Percentiles rank a stretch among this genome's conserved stretches.
Conservation (phyloP, 2,888 invertebrate species). For the Lithosia quadra region DNA sequence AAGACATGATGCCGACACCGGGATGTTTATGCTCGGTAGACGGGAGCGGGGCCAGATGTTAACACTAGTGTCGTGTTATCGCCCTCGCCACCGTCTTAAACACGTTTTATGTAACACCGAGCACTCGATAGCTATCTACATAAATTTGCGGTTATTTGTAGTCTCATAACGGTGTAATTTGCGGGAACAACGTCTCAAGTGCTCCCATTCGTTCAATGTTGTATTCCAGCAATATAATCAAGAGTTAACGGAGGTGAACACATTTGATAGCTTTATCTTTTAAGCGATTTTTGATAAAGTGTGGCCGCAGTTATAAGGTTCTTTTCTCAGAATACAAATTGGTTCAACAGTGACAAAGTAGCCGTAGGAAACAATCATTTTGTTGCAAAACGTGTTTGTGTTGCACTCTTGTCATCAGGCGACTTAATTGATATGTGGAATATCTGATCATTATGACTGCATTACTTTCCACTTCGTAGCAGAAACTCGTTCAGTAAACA, state of each 20-base stretch:
- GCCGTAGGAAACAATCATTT: constrained; percentile 26
- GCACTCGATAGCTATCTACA: constrained; percentile 81
- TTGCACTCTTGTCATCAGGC: constrained; percentile 32
- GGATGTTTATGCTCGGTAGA: constrained; percentile 72
- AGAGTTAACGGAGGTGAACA: constrained; percentile 61
- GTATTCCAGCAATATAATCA: constrained; percentile 71
- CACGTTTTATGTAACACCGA: constrained; percentile 77
- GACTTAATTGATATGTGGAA: constrained; percentile 24
- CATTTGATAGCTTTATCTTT: constrained; percentile 62
- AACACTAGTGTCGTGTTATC: constrained; percentile 75
- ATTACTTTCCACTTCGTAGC: constrained; percentile 27
- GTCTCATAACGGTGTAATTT: constrained; percentile 79
- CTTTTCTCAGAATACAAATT: constrained; percentile 46
- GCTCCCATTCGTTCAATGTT: constrained; percentile 68
- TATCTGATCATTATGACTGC: constrained; percentile 15
- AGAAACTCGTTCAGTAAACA: constrained; percentile 33
- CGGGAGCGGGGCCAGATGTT: constrained; percentile 71
- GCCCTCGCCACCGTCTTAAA: constrained; percentile 73
- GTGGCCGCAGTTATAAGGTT: constrained; percentile 49
- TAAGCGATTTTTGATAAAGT: constrained; percentile 57
- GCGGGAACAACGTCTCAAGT: constrained; percentile 70
- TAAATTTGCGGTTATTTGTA: constrained; percentile 83
- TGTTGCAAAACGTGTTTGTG: constrained; percentile 42
- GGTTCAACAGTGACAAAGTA: constrained; percentile 39
- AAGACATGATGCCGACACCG: constrained; percentile 76